Evolutionary conservation across 2,797 vertebrate genomes (phyloP).

Genomic region (Mus minutoides): DNA sequence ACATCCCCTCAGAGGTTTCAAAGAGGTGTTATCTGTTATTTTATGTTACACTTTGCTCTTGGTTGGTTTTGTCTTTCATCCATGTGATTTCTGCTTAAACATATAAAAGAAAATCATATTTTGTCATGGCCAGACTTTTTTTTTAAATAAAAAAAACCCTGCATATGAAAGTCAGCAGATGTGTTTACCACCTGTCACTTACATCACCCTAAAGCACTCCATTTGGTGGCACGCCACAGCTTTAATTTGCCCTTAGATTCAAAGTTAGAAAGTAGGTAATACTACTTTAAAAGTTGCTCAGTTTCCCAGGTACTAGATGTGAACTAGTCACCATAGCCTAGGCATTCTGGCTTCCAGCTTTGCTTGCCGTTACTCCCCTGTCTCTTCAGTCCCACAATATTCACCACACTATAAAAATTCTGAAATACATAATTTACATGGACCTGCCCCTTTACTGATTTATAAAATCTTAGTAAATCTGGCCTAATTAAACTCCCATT

Average conservation of each 20-base stretch:
- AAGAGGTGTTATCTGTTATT: neutral
- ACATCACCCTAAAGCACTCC: neutral
- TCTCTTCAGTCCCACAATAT: neutral
- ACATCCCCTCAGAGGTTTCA: neutral
- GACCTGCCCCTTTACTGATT: neutral
- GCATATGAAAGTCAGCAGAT: neutral
- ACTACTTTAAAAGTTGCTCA: conserved; percentile 16
- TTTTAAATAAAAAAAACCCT: neutral
- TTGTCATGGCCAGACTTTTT: neutral
- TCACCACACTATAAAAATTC: neutral
- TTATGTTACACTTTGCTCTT: neutral
- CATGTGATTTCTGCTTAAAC: conserved; percentile 13
- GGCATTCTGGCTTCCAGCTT: neutral
- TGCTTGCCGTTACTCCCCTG: neutral
- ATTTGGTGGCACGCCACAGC: neutral
- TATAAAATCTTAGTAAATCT: neutral
- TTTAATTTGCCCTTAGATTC: neutral
- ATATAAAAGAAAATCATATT: neutral
- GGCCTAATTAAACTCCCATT: neutral
- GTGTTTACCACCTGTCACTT: neutral
- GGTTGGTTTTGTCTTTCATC: neutral
- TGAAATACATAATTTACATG: neutral
- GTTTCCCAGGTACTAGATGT: neutral
- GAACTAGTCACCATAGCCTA: neutral
- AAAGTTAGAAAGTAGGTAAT: neutral